Percentiles rank a stretch among this genome's conserved stretches.
Conservation (phyloP, 2,797 vertebrate species). For the Tenualosa ilisha region DNA sequence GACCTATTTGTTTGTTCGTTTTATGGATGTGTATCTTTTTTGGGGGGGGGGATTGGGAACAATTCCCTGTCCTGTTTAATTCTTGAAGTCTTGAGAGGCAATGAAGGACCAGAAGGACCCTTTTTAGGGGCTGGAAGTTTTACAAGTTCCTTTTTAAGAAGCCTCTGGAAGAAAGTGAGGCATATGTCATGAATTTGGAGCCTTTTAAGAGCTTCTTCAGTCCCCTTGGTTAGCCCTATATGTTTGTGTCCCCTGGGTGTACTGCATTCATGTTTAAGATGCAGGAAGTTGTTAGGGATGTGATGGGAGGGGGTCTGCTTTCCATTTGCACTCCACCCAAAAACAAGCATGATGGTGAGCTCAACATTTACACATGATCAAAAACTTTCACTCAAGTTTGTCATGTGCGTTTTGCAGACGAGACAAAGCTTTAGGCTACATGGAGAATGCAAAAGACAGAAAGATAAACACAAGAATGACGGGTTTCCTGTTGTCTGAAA, state of each 20-base stretch:
- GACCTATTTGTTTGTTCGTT: background rate
- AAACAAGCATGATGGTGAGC: background rate
- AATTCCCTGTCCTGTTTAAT: background rate
- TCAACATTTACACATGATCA: background rate
- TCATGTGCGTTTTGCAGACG: background rate
- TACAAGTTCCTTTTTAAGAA: background rate
- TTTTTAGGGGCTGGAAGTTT: background rate
- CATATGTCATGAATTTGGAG: background rate
- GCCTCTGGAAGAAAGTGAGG: background rate
- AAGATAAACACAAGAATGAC: background rate
- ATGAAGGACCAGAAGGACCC: background rate
- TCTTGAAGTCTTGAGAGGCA: background rate
- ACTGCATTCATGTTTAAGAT: background rate
- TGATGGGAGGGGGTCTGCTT: conserved; percentile 10
- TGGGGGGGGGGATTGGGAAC: too few relatives aligned
- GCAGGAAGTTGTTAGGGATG: conserved; percentile 30
- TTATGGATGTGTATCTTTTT: too few relatives aligned
- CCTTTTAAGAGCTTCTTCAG: conserved; percentile 9
- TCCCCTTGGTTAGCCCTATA: background rate
- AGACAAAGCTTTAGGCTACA: background rate
- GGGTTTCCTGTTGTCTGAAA: background rate
- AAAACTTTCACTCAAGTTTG: background rate
- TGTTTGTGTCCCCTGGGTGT: background rate
- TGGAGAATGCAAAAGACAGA: background rate
- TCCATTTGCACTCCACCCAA: background rate